Percentiles rank a stretch among this genome's conserved stretches.
Conservation (phyloP, 2,888 invertebrate species). For the Leuctra nigra region DNA sequence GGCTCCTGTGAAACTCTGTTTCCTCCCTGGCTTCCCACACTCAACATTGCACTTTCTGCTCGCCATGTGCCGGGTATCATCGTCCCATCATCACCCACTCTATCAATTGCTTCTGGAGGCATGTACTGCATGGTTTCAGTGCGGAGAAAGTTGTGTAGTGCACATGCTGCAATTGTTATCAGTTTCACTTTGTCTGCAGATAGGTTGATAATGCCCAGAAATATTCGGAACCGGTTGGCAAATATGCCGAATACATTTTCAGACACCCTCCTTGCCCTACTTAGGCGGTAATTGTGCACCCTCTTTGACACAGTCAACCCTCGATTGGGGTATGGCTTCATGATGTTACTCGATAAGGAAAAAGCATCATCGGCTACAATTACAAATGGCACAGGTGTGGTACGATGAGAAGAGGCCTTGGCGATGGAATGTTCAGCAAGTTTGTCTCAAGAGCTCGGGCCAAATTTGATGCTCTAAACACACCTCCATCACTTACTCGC, state of each 20-base stretch:
- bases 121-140: not conserved
- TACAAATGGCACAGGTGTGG: constrained; percentile 36
- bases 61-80: not conserved
- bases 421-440: constrained; percentile 4
- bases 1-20: not conserved
- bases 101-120: not conserved
- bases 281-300: not conserved
- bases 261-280: not conserved
- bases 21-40: not conserved
- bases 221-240: not conserved
- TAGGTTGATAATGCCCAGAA: not conserved
- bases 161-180: not conserved
- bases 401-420: not conserved
- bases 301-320: not conserved
- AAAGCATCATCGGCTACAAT: constrained; percentile 39
- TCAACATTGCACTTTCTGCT: not conserved
- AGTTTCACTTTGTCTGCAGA: not conserved
- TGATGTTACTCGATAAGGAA: constrained; percentile 13
- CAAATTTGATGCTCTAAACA: not conserved
- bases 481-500: constrained; percentile 15
- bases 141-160: not conserved
- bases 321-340: not conserved
- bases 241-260: not conserved
- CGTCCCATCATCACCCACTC: not conserved
- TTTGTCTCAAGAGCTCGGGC: not conserved